Base-by-base conservation (phyloP, 1,140 invertebrate species). In the Nebria ingens region DNA sequence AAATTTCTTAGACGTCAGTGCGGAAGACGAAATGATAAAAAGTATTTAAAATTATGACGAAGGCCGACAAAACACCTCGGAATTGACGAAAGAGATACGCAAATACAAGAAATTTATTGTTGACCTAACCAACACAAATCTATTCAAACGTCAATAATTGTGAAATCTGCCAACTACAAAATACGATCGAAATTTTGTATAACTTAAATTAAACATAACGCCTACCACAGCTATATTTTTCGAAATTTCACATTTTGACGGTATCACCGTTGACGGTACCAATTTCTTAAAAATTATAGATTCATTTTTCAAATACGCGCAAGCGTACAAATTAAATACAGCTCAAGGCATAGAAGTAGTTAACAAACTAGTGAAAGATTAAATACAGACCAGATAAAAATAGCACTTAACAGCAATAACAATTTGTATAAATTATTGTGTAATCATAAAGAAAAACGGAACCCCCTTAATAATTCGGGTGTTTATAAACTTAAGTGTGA, bases 81-180 rank as follows among this genome's bases (percentile, higher is more conserved):
- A 12, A 6, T 49, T 6, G 42, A 15, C 17, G 42, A 49, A 49
- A 49, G 9, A 6, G 42, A 49, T 6, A 6, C 6, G 19, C 12
- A 6, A 6, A 49, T 49, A 12, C 9, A 49, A 49, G 19, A 13
- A n/a, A 49, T 6, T 6, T 49, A n/a, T 49, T 49, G 17, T 49
- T 49, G 42, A 15, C 15, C 42, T 12, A 49, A 49, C 3, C 42
- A 49, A 49, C 12, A 17, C 6, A 4, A 49, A n/a, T 49, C 42
- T 6, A 49, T 49, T 6, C 42, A 49, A 49, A 49, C 42, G 6
- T n/a, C 6, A 12, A 49, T 49, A 49, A 49, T 49, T 49, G 13
- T 49, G 42, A 19, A 19, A 49, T 49, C 3, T n/a, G 42, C 19
- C 42, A 49, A 49, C 3, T 49, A 49, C 42, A 49, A 49, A 49